A percentile compares a stretch with the other conserved stretches of the same genome.
phyloP scores from a whole-genome alignment of 2,888 invertebrate species.

The Spodoptera picta region DNA sequence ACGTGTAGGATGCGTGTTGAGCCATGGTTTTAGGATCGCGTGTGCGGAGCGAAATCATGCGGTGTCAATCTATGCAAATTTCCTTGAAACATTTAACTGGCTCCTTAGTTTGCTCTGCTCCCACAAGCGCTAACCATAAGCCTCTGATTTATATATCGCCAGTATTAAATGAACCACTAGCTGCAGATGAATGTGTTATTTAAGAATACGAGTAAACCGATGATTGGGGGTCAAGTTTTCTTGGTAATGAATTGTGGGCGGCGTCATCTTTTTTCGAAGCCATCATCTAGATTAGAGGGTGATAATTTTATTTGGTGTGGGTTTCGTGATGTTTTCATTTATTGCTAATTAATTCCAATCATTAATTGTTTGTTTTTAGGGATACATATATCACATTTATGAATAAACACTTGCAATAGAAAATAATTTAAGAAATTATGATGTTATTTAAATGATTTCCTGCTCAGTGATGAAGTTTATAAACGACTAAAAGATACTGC shows the following conservation, averaged over 20 bases:
- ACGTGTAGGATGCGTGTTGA: slow-evolving; percentile 63
- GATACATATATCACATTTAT: not conserved
- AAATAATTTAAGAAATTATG: not conserved
- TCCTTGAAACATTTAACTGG: slow-evolving; percentile 85
- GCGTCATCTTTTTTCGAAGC: slow-evolving; percentile 58
- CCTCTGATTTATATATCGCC: slow-evolving; percentile 69
- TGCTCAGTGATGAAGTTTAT: slow-evolving; percentile 66
- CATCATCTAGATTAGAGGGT: slow-evolving; percentile 55
- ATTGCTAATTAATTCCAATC: slow-evolving; percentile 24
- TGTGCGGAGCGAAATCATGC: slow-evolving; percentile 77
- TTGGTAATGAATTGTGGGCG: slow-evolving; percentile 67
- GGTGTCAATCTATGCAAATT: slow-evolving; percentile 88
- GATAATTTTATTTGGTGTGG: slow-evolving; percentile 55
- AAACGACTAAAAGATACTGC: slow-evolving; percentile 73
- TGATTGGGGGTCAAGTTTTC: slow-evolving; percentile 61
- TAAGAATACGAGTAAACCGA: slow-evolving; percentile 54
- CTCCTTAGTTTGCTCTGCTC: slow-evolving; percentile 77
- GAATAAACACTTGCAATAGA: slow-evolving; percentile 1
- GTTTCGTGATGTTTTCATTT: slow-evolving; percentile 44
- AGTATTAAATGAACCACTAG: slow-evolving; percentile 64
- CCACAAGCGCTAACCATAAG: slow-evolving; percentile 74
- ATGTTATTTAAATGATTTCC: slow-evolving; percentile 61
- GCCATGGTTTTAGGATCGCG: slow-evolving; percentile 67
- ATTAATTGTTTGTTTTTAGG: not conserved
- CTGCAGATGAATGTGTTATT: slow-evolving; percentile 54